Conservation (phyloP, 1,140 invertebrate species). For the Cherax quadricarinatus region DNA sequence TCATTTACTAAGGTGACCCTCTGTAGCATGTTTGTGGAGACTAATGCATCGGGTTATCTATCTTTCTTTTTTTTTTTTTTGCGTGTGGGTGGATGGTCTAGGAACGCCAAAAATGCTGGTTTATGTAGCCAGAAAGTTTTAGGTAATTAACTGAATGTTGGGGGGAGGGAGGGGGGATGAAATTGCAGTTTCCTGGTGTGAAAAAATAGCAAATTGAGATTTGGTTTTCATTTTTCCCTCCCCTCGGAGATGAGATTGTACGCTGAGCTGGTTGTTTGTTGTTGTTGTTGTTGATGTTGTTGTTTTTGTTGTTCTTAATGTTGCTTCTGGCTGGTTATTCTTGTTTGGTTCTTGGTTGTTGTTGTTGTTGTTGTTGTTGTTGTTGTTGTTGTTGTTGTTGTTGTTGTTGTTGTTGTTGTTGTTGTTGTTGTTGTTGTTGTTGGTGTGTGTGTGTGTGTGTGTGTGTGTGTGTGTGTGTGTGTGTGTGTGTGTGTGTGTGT, state of each 20-base stretch:
- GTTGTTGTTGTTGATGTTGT: neutral
- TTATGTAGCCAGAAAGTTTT: neutral
- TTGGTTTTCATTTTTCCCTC: no score
- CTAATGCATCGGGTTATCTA: neutral
- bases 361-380: constrained; percentile 2
- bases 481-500: no score
- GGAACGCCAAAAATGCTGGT: neutral
- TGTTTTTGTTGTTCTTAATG: constrained; percentile 12
- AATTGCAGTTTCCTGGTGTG: no score
- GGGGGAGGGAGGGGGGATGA: no score
- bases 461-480: neutral
- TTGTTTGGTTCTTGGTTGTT: neutral
- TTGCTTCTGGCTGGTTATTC: no score
- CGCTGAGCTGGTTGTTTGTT: no score
- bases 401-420: constrained; percentile 1
- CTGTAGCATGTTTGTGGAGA: neutral
- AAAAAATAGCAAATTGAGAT: no score
- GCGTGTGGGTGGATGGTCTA: neutral
- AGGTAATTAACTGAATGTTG: neutral
- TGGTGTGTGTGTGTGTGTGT: constrained; percentile 42
- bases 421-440: constrained; percentile 17
- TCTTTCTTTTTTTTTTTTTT: neutral
- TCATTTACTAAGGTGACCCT: neutral
- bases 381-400: constrained; percentile 3
- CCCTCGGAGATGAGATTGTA: neutral